Evolutionary conservation across 2,113 vertebrate species (phyloP), one percentile per base, ranked within the genome.

Genomic region (Synchiropus splendidus): DNA sequence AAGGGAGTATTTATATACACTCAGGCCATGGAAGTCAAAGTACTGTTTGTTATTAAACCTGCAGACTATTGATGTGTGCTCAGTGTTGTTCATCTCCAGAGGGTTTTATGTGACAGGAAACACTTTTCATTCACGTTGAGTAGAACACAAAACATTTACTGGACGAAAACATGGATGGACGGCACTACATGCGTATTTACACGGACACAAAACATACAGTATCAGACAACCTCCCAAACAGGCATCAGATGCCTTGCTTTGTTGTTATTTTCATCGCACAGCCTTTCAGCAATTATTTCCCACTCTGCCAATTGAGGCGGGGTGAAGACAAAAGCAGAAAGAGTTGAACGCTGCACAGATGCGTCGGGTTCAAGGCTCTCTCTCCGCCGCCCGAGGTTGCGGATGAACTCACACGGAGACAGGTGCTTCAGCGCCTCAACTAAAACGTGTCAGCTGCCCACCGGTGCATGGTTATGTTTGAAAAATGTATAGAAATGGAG

Each of bases 231-330:
- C 56, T 65, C 16, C 11, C 11, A 16, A 46, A 18, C 37, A 17
- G 55, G 45, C 38, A 63, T 51, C 12, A 49, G 33, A 35, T 54
- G 39, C 36, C 69, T 45, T 39, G 38, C 51, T 68, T 59, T 77
- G 61, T 71, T 69, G 58, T 52, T 75, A 58, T 74, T 76, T 70
- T 67, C 48, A 61, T 62, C 67, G 67, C 61, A 35, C 52, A 33
- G 54, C 66, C 79, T 72, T 37, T 51, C 52, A 54, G 54, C 54
- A 50, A 57, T 68, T 58, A 58, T 34, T 53, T 58, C 35, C 49
- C 39, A 56, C 52, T 32, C 46, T 34, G 43, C 14, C 51, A 45
- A 40, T 62, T 37, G 39, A 46, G 31, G 27, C 38, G 45, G 36
- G 15, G 13, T 6, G 1, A 1, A 35, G 45, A 47, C 33, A 44